Base-by-base conservation (phyloP, 2,797 vertebrate genomes). In the Onychomys leucogaster region DNA sequence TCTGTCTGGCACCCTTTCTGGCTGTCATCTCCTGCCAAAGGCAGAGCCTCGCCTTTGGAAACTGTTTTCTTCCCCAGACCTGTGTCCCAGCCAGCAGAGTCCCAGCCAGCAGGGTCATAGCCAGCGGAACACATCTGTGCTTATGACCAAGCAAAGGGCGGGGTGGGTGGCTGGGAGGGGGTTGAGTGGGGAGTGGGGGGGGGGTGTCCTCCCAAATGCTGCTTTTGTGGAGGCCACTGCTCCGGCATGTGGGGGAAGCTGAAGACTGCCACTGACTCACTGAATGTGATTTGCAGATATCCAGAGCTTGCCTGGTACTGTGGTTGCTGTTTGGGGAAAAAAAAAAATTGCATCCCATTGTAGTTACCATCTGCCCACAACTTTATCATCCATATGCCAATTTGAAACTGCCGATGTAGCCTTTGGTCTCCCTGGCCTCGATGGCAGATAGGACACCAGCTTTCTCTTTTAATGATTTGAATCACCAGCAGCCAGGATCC, bases 291-390 rank as follows among this genome's bases (percentile, higher is more conserved):
- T 67, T 0, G 0, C n/a, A 73, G 67, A 63, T n/a, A 0, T 55
- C 29, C 83, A 89, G 27, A 37, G 4, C 59, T 80, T 11, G 46
- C 59, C 83, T 11, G 46, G 32, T 57, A 37, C 90, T 83, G n/a
- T 2, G 63, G 90, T 49, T 93, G 92, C 92, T 89, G 59, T 94
- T 91, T 49, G 43, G n/a, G n/a, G n/a, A n/a, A 91, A 97, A 97
- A 83, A 61, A 93, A 95, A 91, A 94, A 94, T 94, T 97, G 86
- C 88, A 92, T 88, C 92, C 37, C 82, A 90, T 82, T 95, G 59
- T 32, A 49, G 57, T 73, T 67, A 67, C 92, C 83, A 87, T 90
- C 95, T 97, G 92, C 78, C 77, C n/a, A 67, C 46, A 89, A 92
- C 89, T 57, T 98, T 90, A 12, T 83, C 61, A 23, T 52, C 88